Evolutionary conservation across 2,113 vertebrate genomes (phyloP).

Genomic region (Gasterosteus nipponicus): DNA sequence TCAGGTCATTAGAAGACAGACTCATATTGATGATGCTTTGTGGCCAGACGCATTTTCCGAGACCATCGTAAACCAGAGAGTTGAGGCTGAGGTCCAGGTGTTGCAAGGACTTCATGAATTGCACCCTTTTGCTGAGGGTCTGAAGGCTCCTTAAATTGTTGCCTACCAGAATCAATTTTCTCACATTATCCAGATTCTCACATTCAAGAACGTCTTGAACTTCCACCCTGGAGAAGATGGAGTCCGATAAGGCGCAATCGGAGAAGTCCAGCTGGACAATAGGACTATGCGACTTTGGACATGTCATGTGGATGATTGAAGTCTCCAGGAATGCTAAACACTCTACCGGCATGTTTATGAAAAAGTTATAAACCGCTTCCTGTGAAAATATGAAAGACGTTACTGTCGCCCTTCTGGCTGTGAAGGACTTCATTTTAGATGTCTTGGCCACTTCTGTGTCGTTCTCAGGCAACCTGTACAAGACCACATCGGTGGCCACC

Average conservation of each 20-base stretch:
- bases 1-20: constrained; percentile 85
- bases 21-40: constrained; percentile 79
- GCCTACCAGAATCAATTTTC: constrained; percentile 75
- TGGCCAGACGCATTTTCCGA: constrained; percentile 80
- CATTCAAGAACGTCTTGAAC: constrained; percentile 68
- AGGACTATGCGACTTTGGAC: constrained; percentile 80
- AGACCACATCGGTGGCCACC: constrained; percentile 66
- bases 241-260: constrained; percentile 83
- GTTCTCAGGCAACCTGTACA: neutral
- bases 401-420: constrained; percentile 42
- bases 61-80: constrained; percentile 76
- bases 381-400: constrained; percentile 81
- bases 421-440: constrained; percentile 77
- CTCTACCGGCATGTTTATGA: constrained; percentile 84
- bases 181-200: constrained; percentile 70
- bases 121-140: constrained; percentile 79
- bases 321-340: constrained; percentile 78
- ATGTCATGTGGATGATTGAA: constrained; percentile 87
- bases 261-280: constrained; percentile 85
- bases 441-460: neutral
- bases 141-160: constrained; percentile 86
- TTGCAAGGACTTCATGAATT: constrained; percentile 81
- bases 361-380: constrained; percentile 77
- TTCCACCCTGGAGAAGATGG: constrained; percentile 76
- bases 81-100: constrained; percentile 86